Evolutionary conservation across 2,888 invertebrate species (phyloP).

Genomic region (Hypomecis punctinalis): DNA sequence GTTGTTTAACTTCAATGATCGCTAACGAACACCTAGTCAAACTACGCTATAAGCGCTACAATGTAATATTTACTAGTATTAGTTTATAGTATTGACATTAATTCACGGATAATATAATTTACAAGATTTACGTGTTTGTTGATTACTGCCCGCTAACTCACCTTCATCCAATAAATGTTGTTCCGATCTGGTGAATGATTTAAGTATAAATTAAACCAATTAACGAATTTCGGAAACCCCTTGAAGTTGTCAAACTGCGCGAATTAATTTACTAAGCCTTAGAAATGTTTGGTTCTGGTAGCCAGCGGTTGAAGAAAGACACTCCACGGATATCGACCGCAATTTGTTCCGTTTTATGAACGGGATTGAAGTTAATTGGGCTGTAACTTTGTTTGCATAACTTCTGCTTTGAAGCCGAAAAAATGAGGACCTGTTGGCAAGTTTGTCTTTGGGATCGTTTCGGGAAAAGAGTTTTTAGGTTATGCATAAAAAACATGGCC

Average conservation of each 20-base stretch:
- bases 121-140: conserved; percentile 45
- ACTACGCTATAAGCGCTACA: no score
- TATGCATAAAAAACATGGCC: conserved; percentile 1
- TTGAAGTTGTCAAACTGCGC: conserved; percentile 61
- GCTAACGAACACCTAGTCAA: no score
- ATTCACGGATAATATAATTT: no score
- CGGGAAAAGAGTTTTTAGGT: conserved; percentile 7
- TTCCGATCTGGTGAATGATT: conserved; percentile 65
- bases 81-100: no score
- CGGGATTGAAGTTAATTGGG: conserved; percentile 29
- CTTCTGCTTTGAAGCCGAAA: conserved; percentile 26
- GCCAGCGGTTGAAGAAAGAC: conserved; percentile 23
- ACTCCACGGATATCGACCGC: conserved; percentile 22
- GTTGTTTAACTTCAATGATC: no score
- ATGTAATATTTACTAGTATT: no score
- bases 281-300: conserved; percentile 40
- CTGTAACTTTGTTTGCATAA: conserved; percentile 32
- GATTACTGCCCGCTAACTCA: conserved; percentile 61
- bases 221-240: conserved; percentile 57
- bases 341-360: conserved; percentile 28
- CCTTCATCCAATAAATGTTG: conserved; percentile 59
- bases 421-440: conserved; percentile 17
- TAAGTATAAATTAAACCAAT: conserved; percentile 70
- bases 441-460: conserved; percentile 12
- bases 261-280: conserved; percentile 58